Base-by-base conservation (phyloP, 23 tunicate species). In the Ascidia mentula region DNA sequence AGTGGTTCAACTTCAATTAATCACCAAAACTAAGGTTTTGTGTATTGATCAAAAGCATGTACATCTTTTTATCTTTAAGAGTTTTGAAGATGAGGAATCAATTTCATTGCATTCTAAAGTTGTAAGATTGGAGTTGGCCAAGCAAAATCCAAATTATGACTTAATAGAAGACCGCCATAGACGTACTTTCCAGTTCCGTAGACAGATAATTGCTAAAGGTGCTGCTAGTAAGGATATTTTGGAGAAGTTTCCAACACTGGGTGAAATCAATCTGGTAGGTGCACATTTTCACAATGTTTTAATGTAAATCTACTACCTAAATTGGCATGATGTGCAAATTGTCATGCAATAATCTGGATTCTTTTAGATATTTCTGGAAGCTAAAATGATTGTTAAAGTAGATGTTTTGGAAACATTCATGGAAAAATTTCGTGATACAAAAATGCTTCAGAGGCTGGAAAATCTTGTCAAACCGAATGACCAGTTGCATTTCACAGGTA, bases 201-300 rank as follows among this genome's bases (percentile, higher is more conserved):
- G 65, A 53, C 7, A 53, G 7, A 53, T 53, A 6, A 53, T 53
- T 53, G 65, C 13, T 3, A 53, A 53, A 53, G 65, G 65, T 53
- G 65, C 65, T 5, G 65, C 65, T 1, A 5, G 65, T 53, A 53
- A 53, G 7, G 65, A 53, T 9, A 53, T 53, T 53, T 53, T 53
- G 13, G 65, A 53, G 2, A 26, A 53, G 65, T 53, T 53, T 53
- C 65, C 65, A 53, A 53, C 65, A 53, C 65, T 53, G 22, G 12
- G 65, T 53, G 65, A 53, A 53, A 53, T 53, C 65, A 53, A 53
- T 53, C 13, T 53, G 65, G 65, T 53, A 53, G 65, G 65, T 53
- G 65, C 53, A 42, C 15, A 42, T 42, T 42, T 42, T n/a, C n/a
- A n/a, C n/a, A n/a, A n/a, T n/a, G n/a, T n/a, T n/a, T n/a, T n/a